phyloP scores from a whole-genome alignment of 2,888 invertebrate species.

The Epinotia demarniana region DNA sequence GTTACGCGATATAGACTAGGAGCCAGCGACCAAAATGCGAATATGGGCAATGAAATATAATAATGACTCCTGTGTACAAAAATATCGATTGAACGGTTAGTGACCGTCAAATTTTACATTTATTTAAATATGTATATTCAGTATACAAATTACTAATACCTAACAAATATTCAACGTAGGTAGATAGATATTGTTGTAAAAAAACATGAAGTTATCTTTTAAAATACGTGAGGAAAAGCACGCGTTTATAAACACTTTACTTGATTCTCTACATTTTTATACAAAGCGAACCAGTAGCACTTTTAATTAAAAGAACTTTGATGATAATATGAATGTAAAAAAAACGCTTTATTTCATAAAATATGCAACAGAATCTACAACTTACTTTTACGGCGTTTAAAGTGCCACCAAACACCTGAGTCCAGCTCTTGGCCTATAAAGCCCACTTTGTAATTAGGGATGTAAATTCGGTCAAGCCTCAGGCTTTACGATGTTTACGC shows the following conservation, averaged over 20 bases:
- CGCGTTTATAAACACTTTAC: no score
- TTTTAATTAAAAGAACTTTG: neutral
- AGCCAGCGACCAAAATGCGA: conserved; percentile 49
- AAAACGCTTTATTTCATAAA: neutral
- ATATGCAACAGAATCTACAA: neutral
- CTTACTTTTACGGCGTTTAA: conserved; percentile 33
- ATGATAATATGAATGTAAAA: neutral
- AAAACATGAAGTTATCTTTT: neutral
- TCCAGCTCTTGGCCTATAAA: conserved; percentile 60
- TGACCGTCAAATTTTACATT: no score
- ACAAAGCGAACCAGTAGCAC: neutral
- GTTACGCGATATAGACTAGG: conserved; percentile 64
- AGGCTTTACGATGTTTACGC: conserved; percentile 54
- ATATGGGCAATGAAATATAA: no score
- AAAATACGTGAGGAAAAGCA: no score
- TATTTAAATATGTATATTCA: no score
- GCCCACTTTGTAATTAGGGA: conserved; percentile 65
- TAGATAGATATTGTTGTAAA: neutral
- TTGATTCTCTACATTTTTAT: no score
- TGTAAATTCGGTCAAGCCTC: conserved; percentile 62
- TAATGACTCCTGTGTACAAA: no score
- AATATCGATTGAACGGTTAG: no score
- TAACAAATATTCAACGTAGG: neutral
- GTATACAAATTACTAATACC: no score
- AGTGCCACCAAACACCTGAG: no score